Conservation (phyloP, 2,797 vertebrate genomes). For the Sparus aurata region DNA sequence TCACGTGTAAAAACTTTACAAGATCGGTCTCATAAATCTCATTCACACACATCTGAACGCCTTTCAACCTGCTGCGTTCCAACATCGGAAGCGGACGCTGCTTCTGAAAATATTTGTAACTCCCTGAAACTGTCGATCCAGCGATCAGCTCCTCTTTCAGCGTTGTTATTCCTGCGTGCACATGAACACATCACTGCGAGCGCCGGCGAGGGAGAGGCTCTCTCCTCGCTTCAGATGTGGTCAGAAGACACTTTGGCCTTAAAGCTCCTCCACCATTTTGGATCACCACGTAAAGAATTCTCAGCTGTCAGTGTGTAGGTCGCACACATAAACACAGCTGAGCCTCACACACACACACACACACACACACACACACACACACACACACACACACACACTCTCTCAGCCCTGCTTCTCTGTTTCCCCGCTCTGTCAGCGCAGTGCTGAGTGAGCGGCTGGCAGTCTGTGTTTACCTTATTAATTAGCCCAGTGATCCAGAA, state of each 20-base stretch:
- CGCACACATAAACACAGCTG: too few species aligned
- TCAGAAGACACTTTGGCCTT: background rate
- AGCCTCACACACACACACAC: too few species aligned
- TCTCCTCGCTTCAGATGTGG: background rate
- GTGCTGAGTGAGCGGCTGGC: constrained; percentile 69
- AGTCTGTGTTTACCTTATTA: constrained; percentile 79
- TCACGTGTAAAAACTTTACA: background rate
- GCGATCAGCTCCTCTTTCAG: too few species aligned
- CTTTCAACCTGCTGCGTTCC: too few species aligned
- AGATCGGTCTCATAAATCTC: background rate
- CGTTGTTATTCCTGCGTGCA: too few species aligned
- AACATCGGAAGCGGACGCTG: too few species aligned
- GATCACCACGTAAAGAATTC: background rate
- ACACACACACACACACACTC: background rate
- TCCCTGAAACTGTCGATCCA: too few species aligned
- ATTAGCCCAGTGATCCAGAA: constrained; percentile 83
- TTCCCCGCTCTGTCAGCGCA: constrained; percentile 62
- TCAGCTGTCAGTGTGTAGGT: background rate
- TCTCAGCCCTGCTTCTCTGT: constrained; percentile 30
- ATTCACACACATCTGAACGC: too few species aligned
- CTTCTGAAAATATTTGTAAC: too few species aligned
- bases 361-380: background rate
- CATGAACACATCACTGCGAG: background rate
- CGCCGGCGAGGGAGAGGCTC: background rate
- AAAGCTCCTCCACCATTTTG: background rate